Percentiles rank a stretch among this genome's conserved stretches.
Evolutionary conservation across 2,797 vertebrate species (phyloP).

Genomic region (Salarias fasciatus): DNA sequence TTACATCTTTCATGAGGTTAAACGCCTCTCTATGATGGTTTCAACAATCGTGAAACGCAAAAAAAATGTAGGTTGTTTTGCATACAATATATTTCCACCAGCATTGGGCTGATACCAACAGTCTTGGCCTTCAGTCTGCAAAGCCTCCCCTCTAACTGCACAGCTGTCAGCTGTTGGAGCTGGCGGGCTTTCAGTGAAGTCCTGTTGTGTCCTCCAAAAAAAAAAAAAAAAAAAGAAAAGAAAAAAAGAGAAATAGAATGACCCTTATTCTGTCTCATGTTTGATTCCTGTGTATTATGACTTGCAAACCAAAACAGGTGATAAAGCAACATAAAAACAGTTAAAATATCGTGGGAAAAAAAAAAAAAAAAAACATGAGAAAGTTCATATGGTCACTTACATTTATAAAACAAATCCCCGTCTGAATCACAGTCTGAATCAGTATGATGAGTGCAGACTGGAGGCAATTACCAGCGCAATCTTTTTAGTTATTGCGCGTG

Average conservation of each 20-base stretch:
- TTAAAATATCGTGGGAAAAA: background rate
- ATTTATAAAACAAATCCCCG: background rate
- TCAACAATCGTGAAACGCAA: no score
- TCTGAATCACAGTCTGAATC: background rate
- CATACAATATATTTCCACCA: slow-evolving; percentile 24
- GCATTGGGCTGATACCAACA: slow-evolving; percentile 26
- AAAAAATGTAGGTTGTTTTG: background rate
- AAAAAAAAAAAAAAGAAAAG: slow-evolving; percentile 3
- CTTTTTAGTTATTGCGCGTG: slow-evolving; percentile 4
- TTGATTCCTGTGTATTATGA: background rate
- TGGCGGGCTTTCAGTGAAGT: slow-evolving; percentile 28
- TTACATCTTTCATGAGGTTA: no score
- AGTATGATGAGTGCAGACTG: background rate
- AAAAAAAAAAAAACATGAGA: background rate
- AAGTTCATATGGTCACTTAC: background rate
- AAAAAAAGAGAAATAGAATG: background rate
- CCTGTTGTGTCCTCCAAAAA: background rate
- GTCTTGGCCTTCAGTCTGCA: slow-evolving; percentile 35
- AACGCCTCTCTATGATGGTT: no score
- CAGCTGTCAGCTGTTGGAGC: slow-evolving; percentile 63
- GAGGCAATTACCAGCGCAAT: background rate
- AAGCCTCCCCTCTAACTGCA: slow-evolving; percentile 27
- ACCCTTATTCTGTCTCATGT: background rate
- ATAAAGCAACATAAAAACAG: background rate
- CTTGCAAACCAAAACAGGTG: background rate